phyloP scores from a whole-genome alignment of 1,140 invertebrate species.

The Coenobita brevimanus region DNA sequence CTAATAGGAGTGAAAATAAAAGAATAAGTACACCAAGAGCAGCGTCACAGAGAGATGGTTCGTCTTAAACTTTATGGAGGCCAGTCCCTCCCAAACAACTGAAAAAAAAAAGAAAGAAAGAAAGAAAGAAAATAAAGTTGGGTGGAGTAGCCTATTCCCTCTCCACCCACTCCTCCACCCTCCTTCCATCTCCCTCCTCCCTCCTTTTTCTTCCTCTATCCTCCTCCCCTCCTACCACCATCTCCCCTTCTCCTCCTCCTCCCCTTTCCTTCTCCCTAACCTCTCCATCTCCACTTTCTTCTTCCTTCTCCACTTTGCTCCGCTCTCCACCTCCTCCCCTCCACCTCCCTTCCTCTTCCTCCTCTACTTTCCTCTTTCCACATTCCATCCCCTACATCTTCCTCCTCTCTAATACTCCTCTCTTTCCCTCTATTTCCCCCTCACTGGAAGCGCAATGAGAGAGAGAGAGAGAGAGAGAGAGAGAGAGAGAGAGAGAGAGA shows the following conservation, averaged over 20 bases:
- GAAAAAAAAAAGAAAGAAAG: no score
- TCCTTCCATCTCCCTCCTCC: neutral
- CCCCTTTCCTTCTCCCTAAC: neutral
- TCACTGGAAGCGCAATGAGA: neutral
- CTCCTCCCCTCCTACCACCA: no score
- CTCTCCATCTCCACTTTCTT: neutral
- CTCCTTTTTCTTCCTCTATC: slow-evolving; percentile 1
- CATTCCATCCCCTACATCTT: neutral
- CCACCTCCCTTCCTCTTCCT: no score
- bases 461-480: neutral
- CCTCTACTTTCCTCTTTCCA: neutral
- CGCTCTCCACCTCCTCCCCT: neutral
- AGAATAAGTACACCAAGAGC: no score
- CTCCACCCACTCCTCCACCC: neutral
- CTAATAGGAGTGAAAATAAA: no score
- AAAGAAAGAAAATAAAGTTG: neutral
- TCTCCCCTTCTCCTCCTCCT: no score
- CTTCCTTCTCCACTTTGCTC: neutral
- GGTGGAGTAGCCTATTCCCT: neutral
- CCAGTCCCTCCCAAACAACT: no score
- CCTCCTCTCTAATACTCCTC: neutral
- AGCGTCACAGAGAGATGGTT: no score
- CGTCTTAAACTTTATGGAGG: no score
- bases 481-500: slow-evolving; percentile 6
- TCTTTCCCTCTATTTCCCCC: neutral